phyloP scores from a whole-genome alignment of 2,797 vertebrate genomes.

The Sebastes nivosus region DNA sequence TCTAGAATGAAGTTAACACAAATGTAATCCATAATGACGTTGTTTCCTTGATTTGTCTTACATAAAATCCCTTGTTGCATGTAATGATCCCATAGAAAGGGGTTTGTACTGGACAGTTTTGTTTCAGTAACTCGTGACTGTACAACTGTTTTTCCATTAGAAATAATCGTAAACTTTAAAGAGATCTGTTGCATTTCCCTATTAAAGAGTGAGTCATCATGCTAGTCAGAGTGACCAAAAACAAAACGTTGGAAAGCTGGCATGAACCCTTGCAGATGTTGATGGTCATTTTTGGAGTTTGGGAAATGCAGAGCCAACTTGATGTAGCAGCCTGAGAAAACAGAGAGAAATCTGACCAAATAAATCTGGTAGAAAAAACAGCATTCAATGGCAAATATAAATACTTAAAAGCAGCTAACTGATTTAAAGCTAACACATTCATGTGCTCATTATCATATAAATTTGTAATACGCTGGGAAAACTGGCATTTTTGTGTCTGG shows the following conservation, averaged over 20 bases:
- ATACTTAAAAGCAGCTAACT: neutral
- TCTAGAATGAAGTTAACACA: neutral
- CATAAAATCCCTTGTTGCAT: constrained; percentile 13
- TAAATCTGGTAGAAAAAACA: neutral
- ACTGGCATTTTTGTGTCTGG: neutral
- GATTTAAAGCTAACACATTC: neutral
- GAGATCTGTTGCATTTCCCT: constrained; percentile 27
- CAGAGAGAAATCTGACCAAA: neutral
- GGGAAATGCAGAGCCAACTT: neutral
- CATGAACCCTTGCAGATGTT: neutral
- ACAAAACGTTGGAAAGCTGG: constrained; percentile 39
- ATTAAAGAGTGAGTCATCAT: constrained; percentile 46
- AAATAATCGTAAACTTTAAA: constrained; percentile 40
- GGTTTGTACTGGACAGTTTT: neutral
- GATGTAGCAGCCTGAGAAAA: neutral
- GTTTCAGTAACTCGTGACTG: constrained; percentile 36
- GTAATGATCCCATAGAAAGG: constrained; percentile 13
- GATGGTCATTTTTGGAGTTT: neutral
- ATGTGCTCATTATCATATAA: neutral
- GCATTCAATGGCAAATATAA: neutral
- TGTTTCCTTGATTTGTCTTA: neutral
- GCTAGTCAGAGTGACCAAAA: constrained; percentile 49
- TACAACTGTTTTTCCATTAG: constrained; percentile 23
- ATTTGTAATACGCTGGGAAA: neutral
- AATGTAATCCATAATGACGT: neutral